A percentile compares a stretch with the other conserved stretches of the same genome.
These are phyloP conservation scores for Ophonus ardosiacus DNA, from an alignment of 2,888 invertebrate genomes.

Conservation along the genomic window DNA sequence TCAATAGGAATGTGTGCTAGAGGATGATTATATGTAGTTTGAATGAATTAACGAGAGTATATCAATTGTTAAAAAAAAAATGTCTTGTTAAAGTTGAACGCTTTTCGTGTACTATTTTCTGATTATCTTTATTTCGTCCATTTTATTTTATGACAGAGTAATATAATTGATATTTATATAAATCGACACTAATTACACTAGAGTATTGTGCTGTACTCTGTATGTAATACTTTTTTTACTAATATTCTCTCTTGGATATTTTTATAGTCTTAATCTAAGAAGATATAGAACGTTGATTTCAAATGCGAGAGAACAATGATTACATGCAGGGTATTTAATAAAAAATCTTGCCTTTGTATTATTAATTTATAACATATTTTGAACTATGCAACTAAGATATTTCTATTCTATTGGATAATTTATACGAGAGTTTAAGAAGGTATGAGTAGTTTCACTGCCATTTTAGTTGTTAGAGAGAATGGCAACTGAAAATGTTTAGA, in stretches of 20 bases:
- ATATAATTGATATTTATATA: slow-evolving; percentile 52
- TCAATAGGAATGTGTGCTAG: no score
- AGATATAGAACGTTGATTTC: slow-evolving; percentile 23
- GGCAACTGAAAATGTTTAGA: slow-evolving; percentile 15
- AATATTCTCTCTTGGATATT: slow-evolving; percentile 23
- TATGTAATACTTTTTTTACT: slow-evolving; percentile 49
- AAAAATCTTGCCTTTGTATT: slow-evolving; percentile 55
- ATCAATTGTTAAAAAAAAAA: background rate
- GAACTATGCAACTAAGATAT: slow-evolving; percentile 41
- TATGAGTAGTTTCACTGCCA: slow-evolving; percentile 57
- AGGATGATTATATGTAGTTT: no score
- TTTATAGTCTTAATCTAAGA: slow-evolving; percentile 8
- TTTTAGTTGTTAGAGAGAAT: slow-evolving; percentile 37
- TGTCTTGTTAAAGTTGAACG: background rate
- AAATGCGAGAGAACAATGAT: slow-evolving; percentile 46
- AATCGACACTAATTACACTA: slow-evolving; percentile 24
- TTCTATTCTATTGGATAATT: slow-evolving; percentile 36
- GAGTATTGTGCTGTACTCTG: slow-evolving; percentile 39
- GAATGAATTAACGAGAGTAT: no score
- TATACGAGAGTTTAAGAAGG: slow-evolving; percentile 36
- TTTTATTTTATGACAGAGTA: slow-evolving; percentile 45
- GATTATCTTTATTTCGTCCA: slow-evolving; percentile 54
- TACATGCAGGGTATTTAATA: slow-evolving; percentile 55
- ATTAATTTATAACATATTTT: slow-evolving; percentile 47
- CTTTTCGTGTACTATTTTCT: background rate